These are phyloP conservation scores for Solenodon paradoxus DNA, from an alignment of 2,113 vertebrate genomes.

Conservation along the genomic window DNA sequence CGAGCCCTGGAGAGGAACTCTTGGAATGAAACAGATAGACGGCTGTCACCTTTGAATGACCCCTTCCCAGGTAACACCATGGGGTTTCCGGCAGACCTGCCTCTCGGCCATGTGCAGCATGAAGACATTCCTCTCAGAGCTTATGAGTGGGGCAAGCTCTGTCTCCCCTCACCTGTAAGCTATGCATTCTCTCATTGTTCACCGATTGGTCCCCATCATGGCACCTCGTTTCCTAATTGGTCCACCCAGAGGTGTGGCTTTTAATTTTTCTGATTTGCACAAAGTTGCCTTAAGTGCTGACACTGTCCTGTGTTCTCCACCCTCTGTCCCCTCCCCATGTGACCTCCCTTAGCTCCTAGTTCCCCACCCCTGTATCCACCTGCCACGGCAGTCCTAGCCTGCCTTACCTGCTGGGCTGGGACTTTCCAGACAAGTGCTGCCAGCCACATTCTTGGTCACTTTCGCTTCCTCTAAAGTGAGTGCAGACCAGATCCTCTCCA, in stretches of 20 bases:
- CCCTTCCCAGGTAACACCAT: not conserved
- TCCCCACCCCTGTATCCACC: not conserved
- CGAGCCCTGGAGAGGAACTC: rapidly evolving
- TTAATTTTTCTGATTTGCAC: not conserved
- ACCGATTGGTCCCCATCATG: not conserved
- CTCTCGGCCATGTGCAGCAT: rapidly evolving
- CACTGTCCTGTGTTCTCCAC: too few relatives aligned
- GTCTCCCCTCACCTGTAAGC: not conserved
- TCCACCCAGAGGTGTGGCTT: not conserved
- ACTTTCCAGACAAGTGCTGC: not conserved
- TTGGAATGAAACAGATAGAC: not conserved
- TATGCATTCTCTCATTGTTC: not conserved
- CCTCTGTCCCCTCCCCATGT: rapidly evolving
- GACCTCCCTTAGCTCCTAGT: not conserved
- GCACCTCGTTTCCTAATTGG: not conserved
- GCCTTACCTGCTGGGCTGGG: rapidly evolving
- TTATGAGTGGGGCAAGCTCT: not conserved
- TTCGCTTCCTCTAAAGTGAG: not conserved
- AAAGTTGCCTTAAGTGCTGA: rapidly evolving
- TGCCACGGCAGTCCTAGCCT: not conserved
- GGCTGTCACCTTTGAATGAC: not conserved
- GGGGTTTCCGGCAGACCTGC: not conserved
- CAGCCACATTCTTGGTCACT: not conserved
- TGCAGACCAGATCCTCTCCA: not conserved
- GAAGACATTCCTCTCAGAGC: not conserved